Evolutionary conservation across 2,888 invertebrate species (phyloP).

Genomic region (Gymnosoma rotundatum): DNA sequence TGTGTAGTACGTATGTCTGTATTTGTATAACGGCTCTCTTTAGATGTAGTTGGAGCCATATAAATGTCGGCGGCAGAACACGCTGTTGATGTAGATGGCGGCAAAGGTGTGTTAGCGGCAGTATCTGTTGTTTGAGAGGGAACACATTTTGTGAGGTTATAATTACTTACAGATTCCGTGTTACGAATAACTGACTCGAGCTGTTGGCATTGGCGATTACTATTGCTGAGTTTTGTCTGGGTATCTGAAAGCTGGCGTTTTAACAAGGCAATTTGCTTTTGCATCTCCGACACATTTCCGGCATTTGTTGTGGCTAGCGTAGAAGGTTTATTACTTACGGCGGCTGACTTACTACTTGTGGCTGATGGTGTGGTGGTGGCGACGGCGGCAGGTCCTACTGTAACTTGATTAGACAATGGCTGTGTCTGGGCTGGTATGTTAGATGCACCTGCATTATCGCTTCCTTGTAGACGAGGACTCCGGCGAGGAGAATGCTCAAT

Average conservation of each 20-base stretch:
- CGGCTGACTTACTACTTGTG: background rate
- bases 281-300: constrained; percentile 13
- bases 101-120: background rate
- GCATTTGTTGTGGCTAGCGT: background rate
- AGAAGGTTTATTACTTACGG: background rate
- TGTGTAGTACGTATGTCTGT: background rate
- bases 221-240: constrained; percentile 8
- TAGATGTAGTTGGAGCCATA: background rate
- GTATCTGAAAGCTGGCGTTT: constrained; percentile 22
- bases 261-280: constrained; percentile 37
- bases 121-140: too few species aligned
- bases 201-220: constrained; percentile 29
- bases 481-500: too few species aligned
- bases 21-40: background rate
- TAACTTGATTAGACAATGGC: too few species aligned
- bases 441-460: too few species aligned
- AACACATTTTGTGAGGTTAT: constrained; percentile 15
- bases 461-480: too few species aligned
- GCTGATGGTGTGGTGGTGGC: background rate
- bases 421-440: too few species aligned
- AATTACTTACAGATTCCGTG: constrained; percentile 18
- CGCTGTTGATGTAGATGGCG: background rate
- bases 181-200: background rate
- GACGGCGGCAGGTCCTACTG: too few species aligned
- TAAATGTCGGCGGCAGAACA: background rate